A percentile compares a stretch with the other conserved stretches of the same genome.
Conservation (phyloP, 2,113 vertebrate species). For the Pseudonaja textilis region DNA sequence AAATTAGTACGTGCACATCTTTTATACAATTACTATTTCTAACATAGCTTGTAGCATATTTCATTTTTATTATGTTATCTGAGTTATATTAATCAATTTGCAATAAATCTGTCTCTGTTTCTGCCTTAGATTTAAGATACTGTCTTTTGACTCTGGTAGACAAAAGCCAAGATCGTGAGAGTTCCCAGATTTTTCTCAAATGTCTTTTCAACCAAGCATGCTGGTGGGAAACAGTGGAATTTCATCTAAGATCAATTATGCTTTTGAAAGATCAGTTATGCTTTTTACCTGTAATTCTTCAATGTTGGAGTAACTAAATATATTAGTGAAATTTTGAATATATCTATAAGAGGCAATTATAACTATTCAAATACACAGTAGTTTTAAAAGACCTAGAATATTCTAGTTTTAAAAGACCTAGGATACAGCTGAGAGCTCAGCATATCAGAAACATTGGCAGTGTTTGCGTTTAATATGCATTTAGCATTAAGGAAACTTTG, state of each 20-base stretch:
- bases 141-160: not conserved
- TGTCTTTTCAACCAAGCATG: not conserved
- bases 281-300: not conserved
- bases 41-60: not conserved
- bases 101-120: not conserved
- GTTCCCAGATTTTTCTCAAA: not conserved
- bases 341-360: not conserved
- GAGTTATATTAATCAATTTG: not conserved
- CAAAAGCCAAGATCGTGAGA: not conserved
- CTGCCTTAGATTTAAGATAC: not conserved
- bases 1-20: not conserved
- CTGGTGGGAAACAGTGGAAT: not conserved
- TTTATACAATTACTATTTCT: not conserved
- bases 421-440: not conserved
- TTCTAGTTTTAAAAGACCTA: not conserved
- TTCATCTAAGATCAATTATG: not conserved
- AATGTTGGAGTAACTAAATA: not conserved
- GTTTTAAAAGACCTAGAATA: no score
- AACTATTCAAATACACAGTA: not conserved
- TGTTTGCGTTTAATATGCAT: not conserved
- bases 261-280: not conserved
- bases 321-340: not conserved
- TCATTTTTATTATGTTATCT: not conserved
- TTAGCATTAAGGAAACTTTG: not conserved
- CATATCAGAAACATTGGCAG: not conserved